Evolutionary conservation across 2,113 vertebrate genomes (phyloP).

Genomic region (Pluvialis apricaria): DNA sequence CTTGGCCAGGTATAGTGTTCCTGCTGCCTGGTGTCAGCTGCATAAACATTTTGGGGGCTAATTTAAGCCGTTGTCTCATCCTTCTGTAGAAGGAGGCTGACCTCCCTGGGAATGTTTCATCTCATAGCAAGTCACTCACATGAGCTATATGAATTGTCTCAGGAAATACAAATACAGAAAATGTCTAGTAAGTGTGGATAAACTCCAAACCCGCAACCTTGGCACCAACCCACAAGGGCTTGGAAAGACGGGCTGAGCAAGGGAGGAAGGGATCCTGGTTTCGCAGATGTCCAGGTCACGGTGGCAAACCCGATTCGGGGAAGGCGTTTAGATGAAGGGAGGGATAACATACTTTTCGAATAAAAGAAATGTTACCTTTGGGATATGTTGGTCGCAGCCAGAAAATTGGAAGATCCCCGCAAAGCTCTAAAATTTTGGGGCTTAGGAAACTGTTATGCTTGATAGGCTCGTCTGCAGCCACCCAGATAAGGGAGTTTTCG

Average conservation of each 20-base stretch:
- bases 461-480: slow-evolving; percentile 84
- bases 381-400: slow-evolving; percentile 86
- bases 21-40: not conserved
- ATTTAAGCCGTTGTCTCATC: not conserved
- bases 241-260: not conserved
- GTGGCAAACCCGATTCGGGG: not conserved
- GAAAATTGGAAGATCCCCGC: slow-evolving; percentile 86
- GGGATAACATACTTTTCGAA: not conserved
- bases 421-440: slow-evolving; percentile 86
- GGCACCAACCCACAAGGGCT: fast-evolving
- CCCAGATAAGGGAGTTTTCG: slow-evolving; percentile 87
- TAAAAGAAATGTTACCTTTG: slow-evolving; percentile 79
- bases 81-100: not conserved
- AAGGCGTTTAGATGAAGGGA: not conserved
- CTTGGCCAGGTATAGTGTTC: not conserved
- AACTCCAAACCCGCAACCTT: not conserved
- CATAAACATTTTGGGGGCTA: not conserved
- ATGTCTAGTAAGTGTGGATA: not conserved
- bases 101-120: not conserved
- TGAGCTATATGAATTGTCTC: not conserved
- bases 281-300: not conserved
- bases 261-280: not conserved
- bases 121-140: not conserved
- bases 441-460: slow-evolving; percentile 89
- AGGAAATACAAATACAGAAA: not conserved